phyloP scores from a whole-genome alignment of 2,888 invertebrate species.

The Acanthosepion lycidas region DNA sequence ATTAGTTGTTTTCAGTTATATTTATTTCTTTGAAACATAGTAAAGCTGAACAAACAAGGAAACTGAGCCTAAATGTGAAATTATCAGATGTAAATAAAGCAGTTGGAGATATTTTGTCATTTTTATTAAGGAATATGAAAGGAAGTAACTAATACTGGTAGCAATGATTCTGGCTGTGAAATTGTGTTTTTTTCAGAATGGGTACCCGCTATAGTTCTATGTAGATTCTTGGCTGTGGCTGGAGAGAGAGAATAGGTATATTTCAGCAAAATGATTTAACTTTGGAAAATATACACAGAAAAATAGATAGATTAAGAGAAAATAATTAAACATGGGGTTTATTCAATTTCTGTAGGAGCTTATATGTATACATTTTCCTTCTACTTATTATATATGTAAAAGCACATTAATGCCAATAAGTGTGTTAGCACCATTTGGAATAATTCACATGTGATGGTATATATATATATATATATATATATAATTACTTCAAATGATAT shows the following conservation, averaged over 20 bases:
- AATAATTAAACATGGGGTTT: neutral
- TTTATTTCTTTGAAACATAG: neutral
- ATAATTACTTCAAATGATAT: no score
- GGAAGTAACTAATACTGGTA: neutral
- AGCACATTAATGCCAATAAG: neutral
- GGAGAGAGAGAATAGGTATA: no score
- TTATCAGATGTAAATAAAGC: neutral
- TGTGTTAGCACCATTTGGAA: conserved; percentile 11
- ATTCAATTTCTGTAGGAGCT: neutral
- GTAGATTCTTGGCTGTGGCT: neutral
- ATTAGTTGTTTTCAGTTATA: neutral
- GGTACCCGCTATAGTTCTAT: neutral
- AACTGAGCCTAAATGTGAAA: neutral
- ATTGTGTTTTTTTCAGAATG: neutral
- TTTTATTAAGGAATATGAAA: neutral
- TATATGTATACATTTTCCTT: neutral
- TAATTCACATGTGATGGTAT: neutral
- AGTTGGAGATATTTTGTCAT: neutral
- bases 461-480: no score
- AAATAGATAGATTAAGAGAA: neutral
- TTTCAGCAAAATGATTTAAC: neutral
- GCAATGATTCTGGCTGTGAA: neutral
- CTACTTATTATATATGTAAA: neutral
- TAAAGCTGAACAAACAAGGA: neutral
- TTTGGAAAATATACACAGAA: neutral